Evolutionary conservation across 2,797 vertebrate genomes (phyloP), one percentile per base, ranked within the genome.

Genomic region (Lemur catta): DNA sequence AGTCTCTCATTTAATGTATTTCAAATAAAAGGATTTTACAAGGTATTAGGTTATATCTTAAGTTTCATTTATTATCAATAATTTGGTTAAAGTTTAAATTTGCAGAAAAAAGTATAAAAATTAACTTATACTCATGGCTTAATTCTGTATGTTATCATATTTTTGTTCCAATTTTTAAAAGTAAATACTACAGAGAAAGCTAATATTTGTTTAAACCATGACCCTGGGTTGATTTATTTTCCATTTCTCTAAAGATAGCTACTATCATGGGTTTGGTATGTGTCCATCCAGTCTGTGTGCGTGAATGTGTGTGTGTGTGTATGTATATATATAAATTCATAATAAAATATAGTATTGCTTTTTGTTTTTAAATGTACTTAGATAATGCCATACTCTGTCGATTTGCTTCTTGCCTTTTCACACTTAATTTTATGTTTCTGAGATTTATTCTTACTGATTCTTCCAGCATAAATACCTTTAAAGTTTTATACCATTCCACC

Each of bases 1-100:
- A 96, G 63, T 57, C 26, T 78, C 24, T 91, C 28, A 52, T 76
- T 84, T 89, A 81, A 84, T 67, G 4, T 67, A 67, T 76, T 95
- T 78, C 10, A 9, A 80, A 2, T 88, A 48, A 93, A 76, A 95
- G 2, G 9, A 46, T 90, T 94, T 94, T 91, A 55, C 1, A 78
- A 90, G 81, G 4, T 35, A 93, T 76, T 76, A 65, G 1, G 15
- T 89, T 94, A 74, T 0, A 71, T 74, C 38, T 84, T 55, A 94
- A 90, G 7, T 93, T 79, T 93, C 28, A 71, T 74, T 82, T 91
- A 78, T 82, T 94, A 67, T 75, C 33, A 76, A 80, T 59, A 81
- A 86, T 71, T 84, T 59, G 43, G 30, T 63, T 87, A 69, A 71
- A 65, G 26, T 72, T 93, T 82, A 95, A 96, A 79, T 22, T 79